Conservation (phyloP, 2,113 vertebrate species). For the Nothoprocta pentlandii region DNA sequence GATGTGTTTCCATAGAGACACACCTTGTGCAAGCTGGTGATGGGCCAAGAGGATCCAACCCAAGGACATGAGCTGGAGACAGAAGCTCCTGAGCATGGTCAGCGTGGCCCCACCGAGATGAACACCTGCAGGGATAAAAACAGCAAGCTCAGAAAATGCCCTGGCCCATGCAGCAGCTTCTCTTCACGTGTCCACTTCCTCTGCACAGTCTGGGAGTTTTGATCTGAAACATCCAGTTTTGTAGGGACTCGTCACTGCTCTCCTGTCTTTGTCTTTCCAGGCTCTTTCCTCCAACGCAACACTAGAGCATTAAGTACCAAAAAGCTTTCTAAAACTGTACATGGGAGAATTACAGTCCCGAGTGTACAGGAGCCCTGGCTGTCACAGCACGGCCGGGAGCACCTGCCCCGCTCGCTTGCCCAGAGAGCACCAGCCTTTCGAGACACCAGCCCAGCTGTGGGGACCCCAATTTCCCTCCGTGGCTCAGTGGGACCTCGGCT, state of each 20-base stretch:
- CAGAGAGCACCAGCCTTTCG: neutral
- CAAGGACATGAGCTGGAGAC: conserved; percentile 76
- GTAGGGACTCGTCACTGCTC: neutral
- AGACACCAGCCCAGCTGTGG: neutral
- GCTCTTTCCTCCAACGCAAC: neutral
- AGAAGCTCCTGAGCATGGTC: conserved; percentile 79
- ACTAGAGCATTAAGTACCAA: neutral
- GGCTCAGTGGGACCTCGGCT: neutral
- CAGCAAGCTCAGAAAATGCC: neutral
- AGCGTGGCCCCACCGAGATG: conserved; percentile 73
- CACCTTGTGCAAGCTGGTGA: conserved; percentile 71
- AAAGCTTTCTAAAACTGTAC: neutral
- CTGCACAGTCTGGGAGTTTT: neutral
- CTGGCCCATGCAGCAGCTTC: neutral
- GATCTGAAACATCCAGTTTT: conserved; percentile 23
- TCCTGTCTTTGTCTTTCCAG: neutral
- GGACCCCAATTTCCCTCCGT: neutral
- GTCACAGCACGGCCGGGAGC: neutral
- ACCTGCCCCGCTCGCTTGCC: neutral
- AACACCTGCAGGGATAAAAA: conserved; percentile 55
- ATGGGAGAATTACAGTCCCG: neutral
- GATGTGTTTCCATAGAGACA: neutral
- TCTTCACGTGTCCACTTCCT: neutral
- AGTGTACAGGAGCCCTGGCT: neutral
- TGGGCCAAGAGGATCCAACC: conserved; percentile 75